Evolutionary conservation across 2,888 invertebrate species (phyloP), one percentile per base, ranked within the genome.

Genomic region (Ferdinandea cuprea): DNA sequence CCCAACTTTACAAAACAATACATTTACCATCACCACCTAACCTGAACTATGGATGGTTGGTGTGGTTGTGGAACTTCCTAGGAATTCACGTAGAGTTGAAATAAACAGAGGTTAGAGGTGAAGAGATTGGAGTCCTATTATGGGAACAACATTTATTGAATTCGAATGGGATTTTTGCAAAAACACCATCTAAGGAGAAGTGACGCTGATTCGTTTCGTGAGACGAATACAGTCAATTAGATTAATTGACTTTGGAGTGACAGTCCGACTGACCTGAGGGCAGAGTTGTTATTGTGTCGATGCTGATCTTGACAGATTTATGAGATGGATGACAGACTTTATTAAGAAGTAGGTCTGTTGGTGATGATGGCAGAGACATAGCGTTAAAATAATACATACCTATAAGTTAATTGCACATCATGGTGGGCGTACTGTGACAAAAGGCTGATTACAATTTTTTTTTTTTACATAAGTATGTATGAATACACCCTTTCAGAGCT

Each of bases 231-330:
- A 50, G 59, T 71, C 76, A 66, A 77, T 71, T 81, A 71, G 61
- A 77, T 81, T 66, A 77, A 77, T 77, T 77, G 81, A 71, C 71
- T 76, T 65, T 69, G 56, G 63, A 80, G 25, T 69, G 76, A 65
- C 69, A 65, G 63, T 17, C 37, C 17, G 3, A 56, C 46, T 68
- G 66, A 40, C 68, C n/a, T 35, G 17, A 7, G 54, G 25, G 8
- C 7, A 13, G 46, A 61, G 46, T 35, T 3, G n/a, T 28, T 35
- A 40, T 35, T 40, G 17, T 21, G 37, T 17, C 28, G 15, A 13
- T 17, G 37, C 4, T 17, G 21, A 32, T 35, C 17, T 44, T 54
- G 63, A 72, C 52, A 63, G 61, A 63, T 72, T 72, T 54, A 63
- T 72, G 21, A 44, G 37, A 9, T 32, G 25, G n/a, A n/a, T 48